These are phyloP conservation scores for Ormyrus pomaceus DNA, from an alignment of 2,888 invertebrate species.

Conservation along the genomic window DNA sequence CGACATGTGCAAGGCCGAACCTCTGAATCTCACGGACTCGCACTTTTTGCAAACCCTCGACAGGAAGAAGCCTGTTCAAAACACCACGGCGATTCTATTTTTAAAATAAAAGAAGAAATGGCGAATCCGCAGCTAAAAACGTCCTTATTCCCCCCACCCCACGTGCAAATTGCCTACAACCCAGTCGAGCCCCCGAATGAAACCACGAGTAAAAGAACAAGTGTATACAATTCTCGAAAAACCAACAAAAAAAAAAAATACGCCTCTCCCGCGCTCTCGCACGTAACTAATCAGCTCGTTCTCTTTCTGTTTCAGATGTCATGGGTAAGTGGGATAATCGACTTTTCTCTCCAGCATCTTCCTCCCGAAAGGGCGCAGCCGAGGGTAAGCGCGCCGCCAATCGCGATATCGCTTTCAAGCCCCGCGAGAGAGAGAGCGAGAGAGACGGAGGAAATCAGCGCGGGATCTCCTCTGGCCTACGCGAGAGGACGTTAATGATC, in stretches of 20 bases:
- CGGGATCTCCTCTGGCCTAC: conserved; percentile 26
- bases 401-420: conserved; percentile 29
- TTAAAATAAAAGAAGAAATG: neutral
- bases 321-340: conserved; percentile 82
- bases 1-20: conserved; percentile 59
- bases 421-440: conserved; percentile 13
- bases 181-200: too few relatives aligned
- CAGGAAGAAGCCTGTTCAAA: conserved; percentile 14
- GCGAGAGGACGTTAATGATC: conserved; percentile 60
- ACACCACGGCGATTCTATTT: neutral
- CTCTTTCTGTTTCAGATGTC: conserved; percentile 85
- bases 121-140: too few relatives aligned
- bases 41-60: conserved; percentile 36
- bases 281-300: conserved; percentile 33
- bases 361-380: neutral
- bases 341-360: conserved; percentile 13
- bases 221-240: too few relatives aligned
- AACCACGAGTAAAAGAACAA: too few relatives aligned
- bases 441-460: conserved; percentile 51
- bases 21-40: conserved; percentile 27
- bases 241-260: too few relatives aligned
- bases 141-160: too few relatives aligned
- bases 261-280: neutral
- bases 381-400: neutral
- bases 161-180: too few relatives aligned